Evolutionary conservation across 2,113 vertebrate genomes (phyloP).

Genomic region (Ammodytes marinus): DNA sequence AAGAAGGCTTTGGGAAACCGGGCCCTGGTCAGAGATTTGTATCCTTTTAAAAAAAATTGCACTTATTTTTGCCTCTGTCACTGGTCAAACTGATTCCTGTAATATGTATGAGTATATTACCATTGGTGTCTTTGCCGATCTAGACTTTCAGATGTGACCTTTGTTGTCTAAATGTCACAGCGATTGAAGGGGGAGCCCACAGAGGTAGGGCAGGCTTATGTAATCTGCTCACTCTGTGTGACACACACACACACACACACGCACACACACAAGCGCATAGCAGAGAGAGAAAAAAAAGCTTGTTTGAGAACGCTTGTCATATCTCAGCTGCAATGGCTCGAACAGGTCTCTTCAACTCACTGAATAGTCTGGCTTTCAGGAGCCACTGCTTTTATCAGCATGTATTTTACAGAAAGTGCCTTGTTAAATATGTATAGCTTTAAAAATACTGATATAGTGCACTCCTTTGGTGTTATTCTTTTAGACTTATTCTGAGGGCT

Average conservation of each 20-base stretch:
- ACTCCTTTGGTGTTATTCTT: constrained; percentile 66
- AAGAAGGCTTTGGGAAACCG: too few relatives aligned
- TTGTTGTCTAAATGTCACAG: constrained; percentile 88
- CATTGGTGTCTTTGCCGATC: constrained; percentile 83
- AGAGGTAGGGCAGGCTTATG: constrained; percentile 79
- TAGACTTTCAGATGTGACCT: constrained; percentile 89
- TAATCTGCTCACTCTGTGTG: constrained; percentile 73
- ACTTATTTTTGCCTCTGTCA: constrained; percentile 48
- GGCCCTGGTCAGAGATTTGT: too few relatives aligned
- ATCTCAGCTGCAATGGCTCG: constrained; percentile 67
- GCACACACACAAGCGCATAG: constrained; percentile 34
- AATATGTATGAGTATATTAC: constrained; percentile 82
- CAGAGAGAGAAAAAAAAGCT: constrained; percentile 39
- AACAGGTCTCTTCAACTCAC: constrained; percentile 52
- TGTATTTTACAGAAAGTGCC: constrained; percentile 77
- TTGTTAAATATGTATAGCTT: constrained; percentile 79
- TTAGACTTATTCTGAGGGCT: constrained; percentile 64
- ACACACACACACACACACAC: constrained; percentile 58
- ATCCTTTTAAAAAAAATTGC: too few relatives aligned
- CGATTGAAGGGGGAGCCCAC: constrained; percentile 79
- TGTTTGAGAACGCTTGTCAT: constrained; percentile 78
- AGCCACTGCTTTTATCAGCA: constrained; percentile 77
- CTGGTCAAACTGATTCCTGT: too few relatives aligned
- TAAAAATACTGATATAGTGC: constrained; percentile 78
- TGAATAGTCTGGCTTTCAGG: constrained; percentile 75